Base-by-base conservation (phyloP, 2,888 invertebrate genomes). In the Catocala nupta region DNA sequence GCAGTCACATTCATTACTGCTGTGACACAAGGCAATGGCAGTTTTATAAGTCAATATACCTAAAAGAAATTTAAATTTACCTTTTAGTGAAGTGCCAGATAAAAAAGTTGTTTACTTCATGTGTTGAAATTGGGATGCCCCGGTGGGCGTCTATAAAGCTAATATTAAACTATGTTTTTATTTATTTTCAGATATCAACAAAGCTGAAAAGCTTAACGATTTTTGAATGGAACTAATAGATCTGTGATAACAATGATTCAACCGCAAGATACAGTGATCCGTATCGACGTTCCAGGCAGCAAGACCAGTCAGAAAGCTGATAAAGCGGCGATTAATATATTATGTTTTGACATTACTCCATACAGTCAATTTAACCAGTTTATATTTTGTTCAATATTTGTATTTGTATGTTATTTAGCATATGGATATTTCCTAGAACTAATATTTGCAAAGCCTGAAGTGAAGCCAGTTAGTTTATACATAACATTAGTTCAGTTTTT, bases 361-460 rank as follows among this genome's bases (percentile, higher is more conserved):
- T 96, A 95, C 73, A 96, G 95, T 66, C 93, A 95, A 78, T 94
- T 95, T 13, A 90, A 95, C 5, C 98, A 98, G 88, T 97, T 99
- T 85, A 67, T 96, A 1, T 90, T 96, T 55, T 97, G 98, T 84
- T 96, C 97, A 56, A 81, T 93, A 33, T 98, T 97, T 59, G 97
- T 98, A 7, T 98, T 99, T 89, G 88, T 97, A 69, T 97, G 98
- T 83, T 99, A 97, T 89, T 90, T 99, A 64, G 94, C 98, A 0
- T 99, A 99, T 94, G 99, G 99, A 57, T 99, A 98, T 90, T 95
- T 97, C 84, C 96, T 98, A 95, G 99, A 99, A 91, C 91, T 98
- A 50, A 98, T 99, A 84, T 99, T 99, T 88, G 96, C 97, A 0
- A 95, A 97, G n/a, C 96, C 97, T 25, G 98, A 98, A 49, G 98